A percentile compares a stretch with the other conserved stretches of the same genome.
Evolutionary conservation across 1,140 invertebrate species (phyloP).

Genomic region (Aphaenogaster rudis): DNA sequence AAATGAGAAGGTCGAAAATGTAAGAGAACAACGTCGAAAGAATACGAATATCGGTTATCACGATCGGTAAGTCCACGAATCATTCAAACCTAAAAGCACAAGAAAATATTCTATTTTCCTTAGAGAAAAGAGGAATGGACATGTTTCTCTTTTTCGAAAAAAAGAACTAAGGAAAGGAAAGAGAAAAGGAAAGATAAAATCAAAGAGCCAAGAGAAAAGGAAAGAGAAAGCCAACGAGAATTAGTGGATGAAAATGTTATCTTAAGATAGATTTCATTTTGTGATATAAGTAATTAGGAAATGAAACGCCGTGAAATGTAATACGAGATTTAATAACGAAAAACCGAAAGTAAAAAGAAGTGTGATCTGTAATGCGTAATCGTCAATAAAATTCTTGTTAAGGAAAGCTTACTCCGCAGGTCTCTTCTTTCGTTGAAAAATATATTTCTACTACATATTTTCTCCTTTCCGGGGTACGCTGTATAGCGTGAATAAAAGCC

Average conservation of each 20-base stretch:
- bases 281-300: background rate
- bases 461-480: constrained; percentile 8
- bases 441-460: constrained; percentile 48
- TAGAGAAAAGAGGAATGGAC: background rate
- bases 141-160: background rate
- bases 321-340: background rate
- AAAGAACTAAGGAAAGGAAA: too few species aligned
- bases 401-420: constrained; percentile 20
- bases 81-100: background rate
- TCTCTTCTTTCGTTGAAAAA: constrained; percentile 36
- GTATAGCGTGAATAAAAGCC: constrained; percentile 37
- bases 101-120: background rate
- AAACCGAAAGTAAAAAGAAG: background rate
- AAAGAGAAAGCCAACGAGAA: background rate
- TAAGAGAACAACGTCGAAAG: background rate
- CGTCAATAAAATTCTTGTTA: constrained; percentile 34
- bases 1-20: background rate
- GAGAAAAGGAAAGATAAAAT: background rate
- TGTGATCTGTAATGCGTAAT: background rate
- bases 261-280: background rate
- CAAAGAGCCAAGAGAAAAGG: background rate
- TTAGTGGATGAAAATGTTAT: background rate
- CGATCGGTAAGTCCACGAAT: background rate
- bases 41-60: background rate
- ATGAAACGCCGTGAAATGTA: background rate